Evolutionary conservation across 2,888 invertebrate genomes (phyloP), one percentile per base, ranked within the genome.

Genomic region (Catocala nupta): DNA sequence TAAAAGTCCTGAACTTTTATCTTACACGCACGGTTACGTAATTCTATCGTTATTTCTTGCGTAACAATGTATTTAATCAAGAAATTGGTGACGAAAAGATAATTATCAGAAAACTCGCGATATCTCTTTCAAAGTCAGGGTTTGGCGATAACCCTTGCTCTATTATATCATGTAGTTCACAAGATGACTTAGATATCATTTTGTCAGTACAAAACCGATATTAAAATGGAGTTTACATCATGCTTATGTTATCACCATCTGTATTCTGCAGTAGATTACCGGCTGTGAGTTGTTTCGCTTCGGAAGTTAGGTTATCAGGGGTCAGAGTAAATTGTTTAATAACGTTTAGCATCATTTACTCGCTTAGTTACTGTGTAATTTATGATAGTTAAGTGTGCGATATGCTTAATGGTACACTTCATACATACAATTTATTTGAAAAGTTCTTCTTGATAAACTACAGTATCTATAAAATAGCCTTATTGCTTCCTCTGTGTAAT

Each of bases 301-400:
- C 77, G 82, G 82, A 80, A 80, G 75, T 76, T 39, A 68, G 83
- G 85, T 81, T 85, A 85, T 84, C 85, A 10, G 5, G 68, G 82
- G 76, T 81, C 77, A 73, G 52, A 57, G 61, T 65, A 69, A 79
- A 80, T 80, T 78, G 73, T 80, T 75, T 63, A 6, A 68, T 63
- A 49, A 12, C 49, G 56, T 65, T 67, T 66, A 63, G 66, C 62
- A 62, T 60, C 54, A 54, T 63, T 59, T 62, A 70, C 59, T 47
- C 58, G 57, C 42, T 63, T 44, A 51, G 63, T 68, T 66, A 65
- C 70, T 68, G 59, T 65, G 66, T 62, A 55, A 65, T 63, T 66
- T 54, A 49, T 45, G 36, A 12, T 11, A n/a, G 5, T 52, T 57
- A 16, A 55, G 5, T 45, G 39, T 55, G 48, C 12, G 48, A 59